Percentiles rank a stretch among this genome's conserved stretches.
Conservation (phyloP, 2,797 vertebrate species). For the Coreius guichenoti region DNA sequence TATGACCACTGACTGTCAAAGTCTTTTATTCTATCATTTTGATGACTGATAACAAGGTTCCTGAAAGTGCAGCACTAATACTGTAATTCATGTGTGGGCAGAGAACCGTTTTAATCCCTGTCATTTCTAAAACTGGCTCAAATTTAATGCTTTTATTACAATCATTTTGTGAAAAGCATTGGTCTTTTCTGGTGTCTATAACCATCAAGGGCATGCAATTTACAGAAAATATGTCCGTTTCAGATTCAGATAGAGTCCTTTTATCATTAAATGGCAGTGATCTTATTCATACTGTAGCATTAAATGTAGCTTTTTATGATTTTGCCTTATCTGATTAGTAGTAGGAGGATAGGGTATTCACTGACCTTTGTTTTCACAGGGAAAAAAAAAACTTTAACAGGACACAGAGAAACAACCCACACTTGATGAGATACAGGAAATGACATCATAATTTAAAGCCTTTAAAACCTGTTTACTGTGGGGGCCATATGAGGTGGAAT, state of each 20-base stretch:
- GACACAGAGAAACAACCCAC: conserved; percentile 25
- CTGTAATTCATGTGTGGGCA: conserved; percentile 31
- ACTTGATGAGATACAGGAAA: neutral
- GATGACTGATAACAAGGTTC: conserved; percentile 15
- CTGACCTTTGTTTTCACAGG: conserved; percentile 44
- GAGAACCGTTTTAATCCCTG: neutral
- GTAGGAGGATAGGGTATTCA: conserved; percentile 55
- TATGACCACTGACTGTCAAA: neutral
- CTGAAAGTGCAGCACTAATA: conserved; percentile 6
- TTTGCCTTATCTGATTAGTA: conserved; percentile 49
- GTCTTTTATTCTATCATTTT: neutral
- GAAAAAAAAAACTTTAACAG: conserved; percentile 23
- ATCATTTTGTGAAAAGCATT: conserved; percentile 25
- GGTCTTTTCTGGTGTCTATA: conserved; percentile 7
- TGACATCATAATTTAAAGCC: neutral
- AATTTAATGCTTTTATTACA: conserved; percentile 16
- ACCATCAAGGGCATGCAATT: conserved; percentile 34
- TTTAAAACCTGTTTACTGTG: neutral
- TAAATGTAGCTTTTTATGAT: conserved; percentile 10
- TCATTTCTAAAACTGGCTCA: conserved; percentile 28
- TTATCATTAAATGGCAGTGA: conserved; percentile 18
- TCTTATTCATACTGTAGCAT: conserved; percentile 50
- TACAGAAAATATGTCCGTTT: conserved; percentile 29
- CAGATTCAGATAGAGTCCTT: conserved; percentile 22
- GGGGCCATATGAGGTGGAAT: neutral